phyloP scores from a whole-genome alignment of 2,113 vertebrate species.

The Passer domesticus region DNA sequence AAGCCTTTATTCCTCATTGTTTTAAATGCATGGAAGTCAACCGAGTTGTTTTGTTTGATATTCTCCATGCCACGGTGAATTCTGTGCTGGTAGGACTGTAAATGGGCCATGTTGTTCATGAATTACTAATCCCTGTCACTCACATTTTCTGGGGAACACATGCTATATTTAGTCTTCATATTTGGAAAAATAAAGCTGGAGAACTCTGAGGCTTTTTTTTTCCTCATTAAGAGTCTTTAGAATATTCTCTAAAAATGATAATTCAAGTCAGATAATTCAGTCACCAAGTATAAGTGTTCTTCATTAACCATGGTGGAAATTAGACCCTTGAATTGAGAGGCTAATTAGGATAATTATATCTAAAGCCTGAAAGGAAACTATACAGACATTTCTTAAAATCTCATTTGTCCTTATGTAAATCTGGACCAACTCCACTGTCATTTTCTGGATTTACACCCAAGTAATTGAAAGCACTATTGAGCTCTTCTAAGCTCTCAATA shows the following conservation, averaged over 20 bases:
- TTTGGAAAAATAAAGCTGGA: conserved; percentile 34
- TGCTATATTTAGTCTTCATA: conserved; percentile 17
- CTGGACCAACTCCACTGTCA: conserved; percentile 5
- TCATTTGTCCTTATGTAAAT: conserved; percentile 37
- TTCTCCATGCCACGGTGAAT: conserved; percentile 32
- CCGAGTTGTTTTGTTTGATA: conserved; percentile 1
- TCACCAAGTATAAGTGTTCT: conserved; percentile 8
- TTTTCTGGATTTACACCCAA: conserved; percentile 24
- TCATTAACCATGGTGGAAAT: conserved; percentile 17
- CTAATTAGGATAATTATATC: conserved; percentile 57
- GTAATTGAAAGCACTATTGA: conserved; percentile 10
- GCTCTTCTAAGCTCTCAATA: background rate
- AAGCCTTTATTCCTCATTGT: background rate
- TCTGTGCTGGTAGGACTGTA: conserved; percentile 53
- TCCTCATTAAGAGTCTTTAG: conserved; percentile 21
- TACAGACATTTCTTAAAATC: conserved; percentile 31
- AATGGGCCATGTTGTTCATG: conserved; percentile 35
- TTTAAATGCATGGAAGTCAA: conserved; percentile 45
- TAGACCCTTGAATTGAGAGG: conserved; percentile 40
- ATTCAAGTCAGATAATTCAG: conserved; percentile 14
- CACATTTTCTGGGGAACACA: conserved; percentile 53
- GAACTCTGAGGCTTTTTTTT: background rate
- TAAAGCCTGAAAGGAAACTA: conserved; percentile 35
- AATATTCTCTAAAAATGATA: conserved; percentile 4
- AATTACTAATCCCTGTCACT: conserved; percentile 66